Conservation (phyloP, 2,797 vertebrate genomes). For the Psittacula derbiana region DNA sequence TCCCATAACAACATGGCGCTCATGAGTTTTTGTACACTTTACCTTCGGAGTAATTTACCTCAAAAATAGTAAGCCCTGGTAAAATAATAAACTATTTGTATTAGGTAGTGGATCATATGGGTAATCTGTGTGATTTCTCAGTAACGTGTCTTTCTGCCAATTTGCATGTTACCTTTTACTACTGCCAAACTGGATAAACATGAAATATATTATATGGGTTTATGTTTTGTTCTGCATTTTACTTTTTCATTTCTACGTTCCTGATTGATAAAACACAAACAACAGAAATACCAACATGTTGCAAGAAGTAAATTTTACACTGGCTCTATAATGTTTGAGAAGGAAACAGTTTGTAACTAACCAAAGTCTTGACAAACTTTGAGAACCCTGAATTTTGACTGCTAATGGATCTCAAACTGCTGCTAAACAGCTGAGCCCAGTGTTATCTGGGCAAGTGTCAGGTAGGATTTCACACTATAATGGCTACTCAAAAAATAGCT, state of each 20-base stretch:
- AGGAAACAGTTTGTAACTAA: not conserved
- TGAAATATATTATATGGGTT: not conserved
- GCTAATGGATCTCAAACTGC: not conserved
- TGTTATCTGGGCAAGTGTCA: not conserved
- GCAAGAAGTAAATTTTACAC: not conserved
- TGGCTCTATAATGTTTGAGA: not conserved
- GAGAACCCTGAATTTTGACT: not conserved
- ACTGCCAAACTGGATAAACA: not conserved
- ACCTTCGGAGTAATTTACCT: not conserved
- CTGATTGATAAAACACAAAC: not conserved
- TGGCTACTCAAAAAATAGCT: not conserved
- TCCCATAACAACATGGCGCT: not conserved
- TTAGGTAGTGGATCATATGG: not conserved
- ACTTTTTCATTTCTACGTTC: not conserved
- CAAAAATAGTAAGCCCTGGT: not conserved
- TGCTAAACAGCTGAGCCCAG: not conserved
- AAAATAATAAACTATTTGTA: not conserved
- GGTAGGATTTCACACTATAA: not conserved
- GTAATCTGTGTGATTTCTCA: not conserved
- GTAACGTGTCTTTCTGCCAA: not conserved
- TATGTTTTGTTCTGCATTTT: not conserved
- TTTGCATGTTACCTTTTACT: not conserved
- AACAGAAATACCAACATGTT: not conserved
- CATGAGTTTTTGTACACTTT: not conserved
- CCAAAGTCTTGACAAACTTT: not conserved